Base-by-base conservation (phyloP, 2,888 invertebrate species). In the Drosophila anomelani region DNA sequence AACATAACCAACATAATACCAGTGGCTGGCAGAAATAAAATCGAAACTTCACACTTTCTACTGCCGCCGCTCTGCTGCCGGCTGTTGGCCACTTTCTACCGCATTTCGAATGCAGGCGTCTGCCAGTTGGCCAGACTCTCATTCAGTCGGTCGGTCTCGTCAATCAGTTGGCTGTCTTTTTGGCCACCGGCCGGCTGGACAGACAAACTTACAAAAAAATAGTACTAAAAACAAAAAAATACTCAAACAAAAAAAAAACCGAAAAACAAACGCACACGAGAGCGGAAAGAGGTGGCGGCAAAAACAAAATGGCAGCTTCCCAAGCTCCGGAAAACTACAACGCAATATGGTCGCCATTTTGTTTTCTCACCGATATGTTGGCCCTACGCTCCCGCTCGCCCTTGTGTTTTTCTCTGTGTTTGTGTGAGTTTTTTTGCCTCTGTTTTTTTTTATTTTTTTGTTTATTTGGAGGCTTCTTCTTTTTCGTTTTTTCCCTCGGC, bases 261-360 rank as follows among this genome's bases (percentile, higher is more conserved):
- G 10, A 34, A 15, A 38, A 39, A 43, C 46, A 29, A 44, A 64
- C 41, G 36, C 47, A 46, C 43, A 36, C 51, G 32, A 23, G 17
- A 9, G 53, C n/a, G 62, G 29, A 17, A 63, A 66, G 44, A 69
- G 81, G 72, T 56, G 73, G 69, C 70, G 70, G 58, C 55, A 75
- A 79, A 85, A 81, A 81, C 80, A 89, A 86, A 86, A 86, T 86
- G 89, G 89, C 87, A 79, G 79, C 61, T 73, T 63, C 57, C 54
- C 71, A 84, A 81, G 79, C 74, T 73, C 57, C 66, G 39, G 46
- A 74, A 78, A 78, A 75, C 79, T 82, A 71, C 85, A 74, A 80
- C 85, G 89, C 89, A 86, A 77, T 89, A 77, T 75, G 85, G 77
- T 76, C 77, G 85, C 85, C 89, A 86, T 86, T 86, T 86, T 86